phyloP scores from a whole-genome alignment of 2,797 vertebrate species.

The Hipposideros larvatus region DNA sequence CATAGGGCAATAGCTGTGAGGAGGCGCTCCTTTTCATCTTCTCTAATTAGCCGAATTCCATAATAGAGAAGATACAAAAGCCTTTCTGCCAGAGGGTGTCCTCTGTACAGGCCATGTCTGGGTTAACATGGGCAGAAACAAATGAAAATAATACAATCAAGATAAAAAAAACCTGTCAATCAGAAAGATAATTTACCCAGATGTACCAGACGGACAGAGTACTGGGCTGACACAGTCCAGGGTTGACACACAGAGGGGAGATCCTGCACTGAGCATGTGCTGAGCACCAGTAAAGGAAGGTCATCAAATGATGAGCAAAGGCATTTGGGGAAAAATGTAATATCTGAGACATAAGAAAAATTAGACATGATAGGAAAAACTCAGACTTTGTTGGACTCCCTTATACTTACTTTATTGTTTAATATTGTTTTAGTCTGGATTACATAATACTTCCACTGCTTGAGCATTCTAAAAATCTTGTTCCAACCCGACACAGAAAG shows the following conservation, averaged over 20 bases:
- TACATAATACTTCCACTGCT: not conserved
- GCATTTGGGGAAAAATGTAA: not conserved
- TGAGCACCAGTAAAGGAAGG: not conserved
- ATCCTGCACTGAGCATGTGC: not conserved
- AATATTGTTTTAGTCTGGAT: not conserved
- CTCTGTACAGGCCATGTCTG: not conserved
- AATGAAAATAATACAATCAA: not conserved
- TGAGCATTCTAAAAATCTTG: slow-evolving; percentile 29
- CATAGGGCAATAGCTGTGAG: not conserved
- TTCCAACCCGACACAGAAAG: not conserved
- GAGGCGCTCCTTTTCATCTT: not conserved
- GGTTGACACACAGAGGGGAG: not conserved
- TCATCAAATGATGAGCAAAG: not conserved
- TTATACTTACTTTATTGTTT: not conserved
- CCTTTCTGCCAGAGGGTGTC: not conserved
- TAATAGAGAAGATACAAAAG: not conserved
- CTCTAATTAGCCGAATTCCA: not conserved
- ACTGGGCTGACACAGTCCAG: not conserved
- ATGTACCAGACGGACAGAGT: not conserved
- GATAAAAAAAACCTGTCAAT: not conserved
- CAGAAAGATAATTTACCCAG: not conserved
- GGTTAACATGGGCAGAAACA: not conserved
- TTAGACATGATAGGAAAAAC: not conserved
- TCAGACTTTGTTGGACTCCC: not conserved
- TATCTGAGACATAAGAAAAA: not conserved